phyloP scores from a whole-genome alignment of 1,140 invertebrate species.

The Trichogramma pretiosum region DNA sequence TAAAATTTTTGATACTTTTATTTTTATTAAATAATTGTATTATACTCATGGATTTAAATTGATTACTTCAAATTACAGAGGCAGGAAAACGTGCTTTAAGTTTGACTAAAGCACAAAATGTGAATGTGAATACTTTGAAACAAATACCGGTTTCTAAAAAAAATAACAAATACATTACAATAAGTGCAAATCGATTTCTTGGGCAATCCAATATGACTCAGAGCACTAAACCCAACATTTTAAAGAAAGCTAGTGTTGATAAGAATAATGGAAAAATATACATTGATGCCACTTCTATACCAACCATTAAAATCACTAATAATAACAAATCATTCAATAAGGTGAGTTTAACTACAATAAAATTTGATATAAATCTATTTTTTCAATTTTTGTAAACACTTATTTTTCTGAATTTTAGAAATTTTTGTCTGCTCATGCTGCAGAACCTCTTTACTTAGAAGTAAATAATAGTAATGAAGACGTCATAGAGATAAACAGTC shows the following conservation, averaged over 20 bases:
- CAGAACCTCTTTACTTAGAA: conserved; percentile 35
- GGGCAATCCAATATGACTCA: conserved; percentile 27
- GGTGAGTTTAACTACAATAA: conserved; percentile 11
- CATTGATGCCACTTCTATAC: conserved; percentile 24
- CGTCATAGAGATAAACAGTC: conserved; percentile 34
- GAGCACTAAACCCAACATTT: conserved; percentile 35
- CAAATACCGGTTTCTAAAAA: conserved; percentile 31
- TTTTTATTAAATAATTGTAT: not conserved
- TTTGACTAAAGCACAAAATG: conserved; percentile 42
- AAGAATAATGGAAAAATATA: conserved; percentile 36
- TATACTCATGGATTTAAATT: not conserved
- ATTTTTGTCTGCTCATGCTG: no score
- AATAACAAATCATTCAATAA: conserved; percentile 10
- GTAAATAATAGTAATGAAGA: conserved; percentile 39
- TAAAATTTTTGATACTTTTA: conserved; percentile 4
- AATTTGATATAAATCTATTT: conserved; percentile 10
- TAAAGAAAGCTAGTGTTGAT: conserved; percentile 40
- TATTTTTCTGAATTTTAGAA: conserved; percentile 23
- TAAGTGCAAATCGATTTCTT: conserved; percentile 39
- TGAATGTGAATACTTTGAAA: conserved; percentile 27
- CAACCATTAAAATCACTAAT: conserved; percentile 14
- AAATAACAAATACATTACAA: conserved; percentile 40
- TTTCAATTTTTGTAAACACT: not conserved
- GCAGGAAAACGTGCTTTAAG: conserved; percentile 69
- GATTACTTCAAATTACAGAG: conserved; percentile 42